A percentile compares a stretch with the other conserved stretches of the same genome.
Evolutionary conservation across 1,140 invertebrate genomes (phyloP).

Genomic region (Trachelipus rathkii): DNA sequence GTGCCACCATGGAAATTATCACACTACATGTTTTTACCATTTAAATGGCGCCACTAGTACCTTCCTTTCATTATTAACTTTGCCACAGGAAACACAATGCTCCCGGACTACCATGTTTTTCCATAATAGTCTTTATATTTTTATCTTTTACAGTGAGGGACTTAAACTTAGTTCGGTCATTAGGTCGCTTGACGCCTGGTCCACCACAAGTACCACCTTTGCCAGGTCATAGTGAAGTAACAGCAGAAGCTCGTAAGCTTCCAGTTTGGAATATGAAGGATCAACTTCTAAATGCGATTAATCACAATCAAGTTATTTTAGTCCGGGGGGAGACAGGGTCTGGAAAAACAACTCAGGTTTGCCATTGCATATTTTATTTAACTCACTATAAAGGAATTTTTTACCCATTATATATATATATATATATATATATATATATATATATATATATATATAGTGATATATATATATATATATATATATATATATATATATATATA

Average conservation of each 20-base stretch:
- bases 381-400: no score
- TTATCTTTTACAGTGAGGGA: conserved; percentile 50
- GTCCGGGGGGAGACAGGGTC: conserved; percentile 73
- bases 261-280: conserved; percentile 57
- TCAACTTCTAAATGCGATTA: conserved; percentile 56
- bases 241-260: conserved; percentile 57
- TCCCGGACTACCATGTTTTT: no score
- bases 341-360: conserved; percentile 81
- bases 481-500: no score
- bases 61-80: no score
- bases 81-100: no score
- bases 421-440: conserved; percentile 3
- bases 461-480: no score
- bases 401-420: conserved; percentile 18
- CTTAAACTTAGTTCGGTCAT: conserved; percentile 52
- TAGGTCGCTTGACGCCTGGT: conserved; percentile 60
- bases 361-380: not conserved
- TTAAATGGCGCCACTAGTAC: no score
- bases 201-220: conserved; percentile 61
- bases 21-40: no score
- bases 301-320: conserved; percentile 59
- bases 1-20: no score
- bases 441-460: conserved; percentile 16
- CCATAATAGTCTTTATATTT: not conserved
- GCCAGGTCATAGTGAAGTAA: conserved; percentile 53